Conservation (phyloP, 2,888 invertebrate genomes). For the Orthosia incerta region DNA sequence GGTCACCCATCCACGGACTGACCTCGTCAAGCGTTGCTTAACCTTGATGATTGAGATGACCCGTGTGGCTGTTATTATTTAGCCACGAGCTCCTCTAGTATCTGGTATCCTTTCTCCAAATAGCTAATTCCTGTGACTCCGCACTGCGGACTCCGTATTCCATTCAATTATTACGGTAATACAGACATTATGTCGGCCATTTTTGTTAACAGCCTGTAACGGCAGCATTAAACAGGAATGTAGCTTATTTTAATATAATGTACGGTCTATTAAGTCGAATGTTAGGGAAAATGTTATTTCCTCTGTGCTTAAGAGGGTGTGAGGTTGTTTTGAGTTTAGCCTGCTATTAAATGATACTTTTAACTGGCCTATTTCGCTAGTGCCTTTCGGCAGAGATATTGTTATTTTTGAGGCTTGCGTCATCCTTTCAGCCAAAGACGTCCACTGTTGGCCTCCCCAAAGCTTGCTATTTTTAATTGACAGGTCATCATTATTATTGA, state of each 20-base stretch:
- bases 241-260: slow-evolving; percentile 49
- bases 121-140: slow-evolving; percentile 6
- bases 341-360: slow-evolving; percentile 1
- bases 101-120: neutral
- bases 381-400: neutral
- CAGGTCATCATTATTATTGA: too few species aligned
- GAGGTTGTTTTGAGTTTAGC: slow-evolving; percentile 5
- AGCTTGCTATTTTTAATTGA: too few species aligned
- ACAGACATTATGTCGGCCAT: slow-evolving; percentile 43
- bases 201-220: slow-evolving; percentile 48
- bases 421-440: neutral
- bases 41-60: too few species aligned
- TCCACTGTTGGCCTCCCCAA: neutral
- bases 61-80: too few species aligned
- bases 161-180: slow-evolving; percentile 42
- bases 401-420: neutral
- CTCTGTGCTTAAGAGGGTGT: slow-evolving; percentile 24
- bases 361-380: neutral
- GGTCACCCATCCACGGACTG: too few species aligned
- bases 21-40: too few species aligned
- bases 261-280: slow-evolving; percentile 33
- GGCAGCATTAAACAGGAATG: slow-evolving; percentile 28
- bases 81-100: too few species aligned
- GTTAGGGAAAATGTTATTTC: slow-evolving; percentile 35
- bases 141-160: slow-evolving; percentile 35